phyloP scores from a whole-genome alignment of 92 coral and sea anemone species.

The Heliopora coerulea region DNA sequence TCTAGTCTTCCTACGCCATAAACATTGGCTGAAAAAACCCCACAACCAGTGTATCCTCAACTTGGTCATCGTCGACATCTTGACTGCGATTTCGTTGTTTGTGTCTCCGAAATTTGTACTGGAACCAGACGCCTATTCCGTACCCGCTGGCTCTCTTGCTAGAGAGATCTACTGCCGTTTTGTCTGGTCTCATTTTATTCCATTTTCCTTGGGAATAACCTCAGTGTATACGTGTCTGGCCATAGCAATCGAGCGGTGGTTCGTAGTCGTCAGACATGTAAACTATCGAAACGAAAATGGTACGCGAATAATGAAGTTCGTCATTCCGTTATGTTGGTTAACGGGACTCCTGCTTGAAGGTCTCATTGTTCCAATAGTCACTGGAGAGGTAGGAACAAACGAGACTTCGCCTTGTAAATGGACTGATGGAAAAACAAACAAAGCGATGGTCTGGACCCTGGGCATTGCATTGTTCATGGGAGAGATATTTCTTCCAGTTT shows the following conservation, averaged over 20 bases:
- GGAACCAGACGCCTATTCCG: conserved; percentile 24
- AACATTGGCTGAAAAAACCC: conserved; percentile 17
- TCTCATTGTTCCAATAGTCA: conserved; percentile 18
- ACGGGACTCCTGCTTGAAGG: conserved; percentile 49
- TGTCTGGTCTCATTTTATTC: conserved; percentile 58
- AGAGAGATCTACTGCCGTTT: conserved; percentile 29
- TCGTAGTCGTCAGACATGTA: conserved; percentile 64
- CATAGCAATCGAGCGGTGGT: conserved; percentile 79
- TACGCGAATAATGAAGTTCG: conserved; percentile 46
- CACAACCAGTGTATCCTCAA: conserved; percentile 34
- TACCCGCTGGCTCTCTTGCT: not conserved
- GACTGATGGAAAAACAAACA: conserved; percentile 34
- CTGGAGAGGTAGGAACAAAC: not conserved
- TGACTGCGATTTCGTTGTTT: conserved; percentile 32
- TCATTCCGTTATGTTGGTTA: conserved; percentile 55
- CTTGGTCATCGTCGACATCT: conserved; percentile 25
- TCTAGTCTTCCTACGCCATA: conserved; percentile 15
- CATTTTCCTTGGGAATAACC: conserved; percentile 68
- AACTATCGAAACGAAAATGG: conserved; percentile 54
- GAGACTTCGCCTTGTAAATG: conserved; percentile 16
- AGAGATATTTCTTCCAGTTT: conserved; percentile 21
- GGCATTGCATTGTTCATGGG: conserved; percentile 29
- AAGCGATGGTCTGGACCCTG: conserved; percentile 22
- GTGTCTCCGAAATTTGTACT: conserved; percentile 31
- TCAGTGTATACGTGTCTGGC: conserved; percentile 72